These are phyloP conservation scores for Danio jaintianensis DNA, from an alignment of 2,797 vertebrate genomes.

Conservation along the genomic window DNA sequence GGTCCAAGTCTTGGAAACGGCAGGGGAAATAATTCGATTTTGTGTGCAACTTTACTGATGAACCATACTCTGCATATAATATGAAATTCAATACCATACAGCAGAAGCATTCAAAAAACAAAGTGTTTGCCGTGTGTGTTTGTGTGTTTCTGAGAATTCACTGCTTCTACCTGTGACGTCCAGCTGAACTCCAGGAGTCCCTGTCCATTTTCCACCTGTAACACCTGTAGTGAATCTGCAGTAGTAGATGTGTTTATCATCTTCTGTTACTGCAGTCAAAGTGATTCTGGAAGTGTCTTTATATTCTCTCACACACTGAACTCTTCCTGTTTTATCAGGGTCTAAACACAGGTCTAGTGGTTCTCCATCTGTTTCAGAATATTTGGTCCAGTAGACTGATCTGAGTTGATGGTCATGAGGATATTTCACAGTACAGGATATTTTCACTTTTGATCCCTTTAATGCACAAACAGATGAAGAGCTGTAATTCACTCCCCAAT, in stretches of 20 bases:
- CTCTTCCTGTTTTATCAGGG: neutral
- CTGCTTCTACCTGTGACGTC: conserved; percentile 32
- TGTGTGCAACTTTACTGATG: too few relatives aligned
- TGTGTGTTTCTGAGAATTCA: too few relatives aligned
- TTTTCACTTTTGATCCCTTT: conserved; percentile 46
- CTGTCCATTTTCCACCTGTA: neutral
- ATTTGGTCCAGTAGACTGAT: conserved; percentile 29
- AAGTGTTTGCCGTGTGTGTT: too few relatives aligned
- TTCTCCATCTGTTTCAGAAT: neutral
- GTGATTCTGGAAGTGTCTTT: conserved; percentile 2
- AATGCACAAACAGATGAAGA: conserved; percentile 31
- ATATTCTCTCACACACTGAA: neutral
- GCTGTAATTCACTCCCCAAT: conserved; percentile 5
- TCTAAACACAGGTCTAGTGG: conserved; percentile 11
- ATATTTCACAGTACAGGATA: conserved; percentile 41
- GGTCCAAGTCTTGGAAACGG: too few relatives aligned
- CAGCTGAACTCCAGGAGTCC: conserved; percentile 27
- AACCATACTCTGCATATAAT: too few relatives aligned
- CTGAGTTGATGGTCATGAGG: accelerated
- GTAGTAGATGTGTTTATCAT: conserved; percentile 35
- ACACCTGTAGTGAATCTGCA: neutral
- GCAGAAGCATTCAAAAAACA: too few relatives aligned
- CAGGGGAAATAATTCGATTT: too few relatives aligned
- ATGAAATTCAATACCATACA: too few relatives aligned
- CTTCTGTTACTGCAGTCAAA: neutral